These are phyloP conservation scores for Rhaphigaster nebulosa DNA, from an alignment of 2,888 invertebrate species.

Conservation along the genomic window DNA sequence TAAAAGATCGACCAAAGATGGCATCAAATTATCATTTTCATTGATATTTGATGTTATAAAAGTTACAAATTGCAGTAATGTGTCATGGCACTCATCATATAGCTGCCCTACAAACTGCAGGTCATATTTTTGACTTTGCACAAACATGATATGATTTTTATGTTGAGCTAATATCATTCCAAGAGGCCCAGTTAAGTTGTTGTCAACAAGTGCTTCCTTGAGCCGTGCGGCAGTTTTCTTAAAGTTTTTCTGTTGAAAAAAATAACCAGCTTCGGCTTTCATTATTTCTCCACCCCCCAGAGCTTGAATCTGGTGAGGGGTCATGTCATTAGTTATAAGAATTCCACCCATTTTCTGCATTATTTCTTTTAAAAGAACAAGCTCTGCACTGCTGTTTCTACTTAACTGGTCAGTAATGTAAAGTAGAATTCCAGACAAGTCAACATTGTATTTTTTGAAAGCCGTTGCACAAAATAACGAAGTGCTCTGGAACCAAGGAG, in stretches of 20 bases:
- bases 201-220: constrained; percentile 94
- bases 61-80: constrained; percentile 96
- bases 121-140: constrained; percentile 84
- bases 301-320: constrained; percentile 94
- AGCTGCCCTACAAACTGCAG: constrained; percentile 87
- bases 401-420: constrained; percentile 98
- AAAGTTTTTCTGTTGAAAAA: constrained; percentile 96
- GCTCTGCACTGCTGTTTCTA: constrained; percentile 88
- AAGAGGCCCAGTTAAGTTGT: constrained; percentile 92
- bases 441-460: constrained; percentile 97
- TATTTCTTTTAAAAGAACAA: constrained; percentile 94
- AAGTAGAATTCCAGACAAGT: constrained; percentile 93
- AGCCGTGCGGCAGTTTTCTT: constrained; percentile 94
- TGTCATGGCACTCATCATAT: constrained; percentile 92
- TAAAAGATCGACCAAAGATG: constrained; percentile 88
- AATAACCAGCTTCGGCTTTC: constrained; percentile 96
- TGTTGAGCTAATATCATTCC: constrained; percentile 97
- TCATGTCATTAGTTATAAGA: constrained; percentile 96
- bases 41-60: constrained; percentile 95
- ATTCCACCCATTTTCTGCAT: constrained; percentile 99
- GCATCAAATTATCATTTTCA: constrained; percentile 91
- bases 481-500: constrained; percentile 93
- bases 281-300: constrained; percentile 97
- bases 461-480: constrained; percentile 96
- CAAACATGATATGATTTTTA: constrained; percentile 93